A percentile compares a stretch with the other conserved stretches of the same genome.
Evolutionary conservation across 2,888 invertebrate species (phyloP).

Genomic region (Calliphora vomitoria): DNA sequence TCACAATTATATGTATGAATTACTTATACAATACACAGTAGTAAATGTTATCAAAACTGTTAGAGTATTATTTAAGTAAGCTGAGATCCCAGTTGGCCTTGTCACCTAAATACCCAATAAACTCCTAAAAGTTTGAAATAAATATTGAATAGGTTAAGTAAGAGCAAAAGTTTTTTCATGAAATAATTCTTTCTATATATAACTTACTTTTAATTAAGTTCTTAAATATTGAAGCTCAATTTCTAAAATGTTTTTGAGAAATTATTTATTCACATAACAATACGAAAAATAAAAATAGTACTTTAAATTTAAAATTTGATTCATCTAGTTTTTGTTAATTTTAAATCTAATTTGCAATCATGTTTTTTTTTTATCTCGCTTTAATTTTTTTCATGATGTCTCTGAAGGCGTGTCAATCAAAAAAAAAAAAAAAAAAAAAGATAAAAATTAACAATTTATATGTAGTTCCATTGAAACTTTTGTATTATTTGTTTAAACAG

Average conservation of each 20-base stretch:
- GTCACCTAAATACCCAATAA: conserved; percentile 66
- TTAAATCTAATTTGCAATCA: conserved; percentile 23
- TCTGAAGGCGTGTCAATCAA: conserved; percentile 61
- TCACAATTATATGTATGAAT: conserved; percentile 4
- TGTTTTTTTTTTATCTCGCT: conserved; percentile 1
- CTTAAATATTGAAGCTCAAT: too few species aligned
- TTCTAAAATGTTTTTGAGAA: too few species aligned
- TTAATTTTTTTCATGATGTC: conserved; percentile 26
- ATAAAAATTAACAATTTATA: neutral
- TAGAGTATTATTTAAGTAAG: conserved; percentile 18
- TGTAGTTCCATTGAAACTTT: conserved; percentile 59
- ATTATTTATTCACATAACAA: too few species aligned
- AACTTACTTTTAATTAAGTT: too few species aligned
- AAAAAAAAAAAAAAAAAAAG: conserved; percentile 2
- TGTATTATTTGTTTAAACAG: conserved; percentile 12
- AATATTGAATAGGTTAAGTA: neutral
- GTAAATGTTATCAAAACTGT: conserved; percentile 2
- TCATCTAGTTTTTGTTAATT: neutral
- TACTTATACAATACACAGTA: neutral
- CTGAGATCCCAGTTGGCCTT: conserved; percentile 58
- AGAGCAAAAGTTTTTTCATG: neutral
- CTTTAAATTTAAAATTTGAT: neutral
- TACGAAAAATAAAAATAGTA: too few species aligned
- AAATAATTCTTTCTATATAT: neutral
- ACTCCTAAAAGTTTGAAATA: neutral